A percentile compares a stretch with the other conserved stretches of the same genome.
Conservation (phyloP, 2,113 vertebrate genomes). For the Xyrauchen texanus region DNA sequence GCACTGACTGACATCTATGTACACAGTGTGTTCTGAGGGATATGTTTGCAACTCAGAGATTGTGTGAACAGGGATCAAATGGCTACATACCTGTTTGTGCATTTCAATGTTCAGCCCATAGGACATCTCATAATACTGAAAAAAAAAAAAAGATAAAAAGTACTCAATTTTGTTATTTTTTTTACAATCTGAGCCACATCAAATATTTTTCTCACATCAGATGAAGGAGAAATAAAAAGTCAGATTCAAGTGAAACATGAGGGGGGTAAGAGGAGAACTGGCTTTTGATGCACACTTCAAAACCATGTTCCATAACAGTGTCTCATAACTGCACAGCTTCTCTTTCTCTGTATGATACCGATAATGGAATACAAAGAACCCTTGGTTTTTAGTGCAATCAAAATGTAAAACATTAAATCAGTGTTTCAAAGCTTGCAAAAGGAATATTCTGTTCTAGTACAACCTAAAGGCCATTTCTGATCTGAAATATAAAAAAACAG, state of each 20-base stretch:
- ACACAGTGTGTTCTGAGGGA: conserved; percentile 8
- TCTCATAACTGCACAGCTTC: conserved; percentile 20
- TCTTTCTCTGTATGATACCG: conserved; percentile 1
- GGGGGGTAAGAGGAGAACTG: conserved; percentile 26
- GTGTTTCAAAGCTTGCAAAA: background rate
- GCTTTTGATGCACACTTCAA: conserved; percentile 53
- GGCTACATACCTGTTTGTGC: conserved; percentile 89
- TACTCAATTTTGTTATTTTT: too few relatives aligned
- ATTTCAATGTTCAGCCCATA: conserved; percentile 98
- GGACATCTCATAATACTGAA: conserved; percentile 98
- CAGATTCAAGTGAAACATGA: conserved; percentile 34
- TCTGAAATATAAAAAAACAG: background rate
- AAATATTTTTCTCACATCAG: conserved; percentile 44
- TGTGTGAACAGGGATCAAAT: conserved; percentile 43
- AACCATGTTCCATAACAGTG: conserved; percentile 32
- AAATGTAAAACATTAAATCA: background rate
- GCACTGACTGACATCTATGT: conserved; percentile 34
- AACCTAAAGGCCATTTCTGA: background rate
- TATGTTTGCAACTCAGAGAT: conserved; percentile 24
- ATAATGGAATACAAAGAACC: conserved; percentile 8
- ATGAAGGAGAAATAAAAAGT: conserved; percentile 2
- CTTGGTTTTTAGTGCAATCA: background rate
- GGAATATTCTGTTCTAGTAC: background rate
- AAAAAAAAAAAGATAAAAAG: too few relatives aligned
- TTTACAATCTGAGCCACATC: conserved; percentile 30